These are phyloP conservation scores for Agrypnus murinus DNA, from an alignment of 2,888 invertebrate species.

Conservation along the genomic window DNA sequence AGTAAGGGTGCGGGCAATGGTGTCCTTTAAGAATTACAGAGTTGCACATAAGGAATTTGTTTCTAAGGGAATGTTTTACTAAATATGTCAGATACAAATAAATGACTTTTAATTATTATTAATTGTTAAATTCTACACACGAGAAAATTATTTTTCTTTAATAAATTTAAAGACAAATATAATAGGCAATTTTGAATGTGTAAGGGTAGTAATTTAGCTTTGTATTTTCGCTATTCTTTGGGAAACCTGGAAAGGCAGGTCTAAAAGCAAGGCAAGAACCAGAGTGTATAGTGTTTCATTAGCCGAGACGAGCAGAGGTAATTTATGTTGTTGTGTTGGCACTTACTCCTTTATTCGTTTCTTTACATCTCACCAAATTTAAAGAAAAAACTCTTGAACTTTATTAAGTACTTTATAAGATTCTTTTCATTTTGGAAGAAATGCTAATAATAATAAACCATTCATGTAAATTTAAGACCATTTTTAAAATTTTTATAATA, in stretches of 20 bases:
- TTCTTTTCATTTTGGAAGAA: not conserved
- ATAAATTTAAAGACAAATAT: no score
- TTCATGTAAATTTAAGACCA: no score
- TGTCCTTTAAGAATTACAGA: slow-evolving; percentile 31
- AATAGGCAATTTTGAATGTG: slow-evolving; percentile 2
- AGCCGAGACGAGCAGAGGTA: slow-evolving; percentile 34
- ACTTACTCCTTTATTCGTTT: slow-evolving; percentile 26
- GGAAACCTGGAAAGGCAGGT: slow-evolving; percentile 11
- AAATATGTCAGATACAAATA: not conserved
- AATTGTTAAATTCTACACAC: no score
- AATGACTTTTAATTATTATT: no score
- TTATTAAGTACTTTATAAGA: slow-evolving; percentile 9
- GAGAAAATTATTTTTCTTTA: no score
- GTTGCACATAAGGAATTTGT: slow-evolving; percentile 16
- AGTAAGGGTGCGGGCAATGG: slow-evolving; percentile 35
- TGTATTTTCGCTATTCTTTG: slow-evolving; percentile 8
- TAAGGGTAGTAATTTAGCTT: slow-evolving; percentile 18
- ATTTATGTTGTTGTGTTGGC: slow-evolving; percentile 33
- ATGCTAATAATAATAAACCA: no score
- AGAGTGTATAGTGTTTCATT: slow-evolving; percentile 38
- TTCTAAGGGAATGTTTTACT: slow-evolving; percentile 6
- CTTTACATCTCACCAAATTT: slow-evolving; percentile 1
- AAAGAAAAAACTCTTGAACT: slow-evolving; percentile 17
- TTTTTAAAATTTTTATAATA: no score
- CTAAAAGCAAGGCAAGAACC: slow-evolving; percentile 13